phyloP scores from a whole-genome alignment of 2,113 vertebrate genomes.

The Romanogobio albipinnatus region DNA sequence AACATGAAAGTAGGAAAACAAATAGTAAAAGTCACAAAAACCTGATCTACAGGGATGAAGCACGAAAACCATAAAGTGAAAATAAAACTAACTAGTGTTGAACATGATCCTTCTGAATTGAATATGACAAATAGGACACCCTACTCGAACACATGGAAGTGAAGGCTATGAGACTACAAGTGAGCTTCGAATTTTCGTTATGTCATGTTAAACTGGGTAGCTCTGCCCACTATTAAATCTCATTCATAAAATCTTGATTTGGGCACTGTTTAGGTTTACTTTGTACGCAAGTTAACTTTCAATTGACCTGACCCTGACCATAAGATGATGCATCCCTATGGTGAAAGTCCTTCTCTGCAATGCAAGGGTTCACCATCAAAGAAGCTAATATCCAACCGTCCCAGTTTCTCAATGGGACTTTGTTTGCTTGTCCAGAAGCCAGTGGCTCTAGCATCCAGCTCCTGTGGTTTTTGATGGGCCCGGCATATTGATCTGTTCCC shows the following conservation, averaged over 20 bases:
- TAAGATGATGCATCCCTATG: neutral
- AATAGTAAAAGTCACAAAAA: neutral
- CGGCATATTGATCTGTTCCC: constrained; percentile 69
- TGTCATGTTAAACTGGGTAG: no score
- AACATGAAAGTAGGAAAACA: neutral
- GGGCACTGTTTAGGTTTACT: neutral
- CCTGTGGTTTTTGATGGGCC: constrained; percentile 69
- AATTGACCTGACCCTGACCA: constrained; percentile 36
- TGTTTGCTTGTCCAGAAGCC: constrained; percentile 53
- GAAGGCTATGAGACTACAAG: no score
- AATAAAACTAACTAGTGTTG: no score
- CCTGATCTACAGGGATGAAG: neutral
- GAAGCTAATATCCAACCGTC: constrained; percentile 35
- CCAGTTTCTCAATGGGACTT: constrained; percentile 50
- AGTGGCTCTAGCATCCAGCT: constrained; percentile 50
- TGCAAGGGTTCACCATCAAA: constrained; percentile 25
- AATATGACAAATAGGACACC: no score
- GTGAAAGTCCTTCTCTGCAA: neutral
- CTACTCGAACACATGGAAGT: no score
- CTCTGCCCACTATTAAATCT: neutral
- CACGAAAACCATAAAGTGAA: no score
- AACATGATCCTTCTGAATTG: no score
- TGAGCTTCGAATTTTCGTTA: no score
- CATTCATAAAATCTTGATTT: neutral
- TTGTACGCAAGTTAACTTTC: neutral